Evolutionary conservation across 2,797 vertebrate genomes (phyloP).

Genomic region (Chiroxiphia lanceolata): DNA sequence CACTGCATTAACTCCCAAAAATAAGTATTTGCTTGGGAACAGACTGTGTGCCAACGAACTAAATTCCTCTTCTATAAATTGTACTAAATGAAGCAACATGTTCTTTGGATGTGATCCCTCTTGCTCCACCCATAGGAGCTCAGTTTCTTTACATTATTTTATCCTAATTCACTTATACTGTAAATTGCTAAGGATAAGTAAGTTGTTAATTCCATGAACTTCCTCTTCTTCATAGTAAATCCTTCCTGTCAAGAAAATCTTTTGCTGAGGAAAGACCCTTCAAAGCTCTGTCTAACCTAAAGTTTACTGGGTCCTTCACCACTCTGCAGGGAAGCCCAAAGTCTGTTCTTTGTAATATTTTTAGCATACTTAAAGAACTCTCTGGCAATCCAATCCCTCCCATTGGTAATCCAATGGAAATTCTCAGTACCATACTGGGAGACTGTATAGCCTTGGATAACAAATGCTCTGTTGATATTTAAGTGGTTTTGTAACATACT

Average conservation of each 20-base stretch:
- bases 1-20: not conserved
- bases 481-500: not conserved
- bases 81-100: not conserved
- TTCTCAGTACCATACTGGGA: not conserved
- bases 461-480: not conserved
- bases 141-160: not conserved
- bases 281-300: not conserved
- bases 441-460: not conserved
- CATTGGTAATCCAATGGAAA: not conserved
- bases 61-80: not conserved
- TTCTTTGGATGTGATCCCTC: not conserved
- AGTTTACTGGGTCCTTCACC: not conserved
- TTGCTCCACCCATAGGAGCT: not conserved
- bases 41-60: not conserved
- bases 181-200: not conserved
- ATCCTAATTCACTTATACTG: not conserved
- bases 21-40: not conserved
- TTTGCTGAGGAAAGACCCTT: not conserved
- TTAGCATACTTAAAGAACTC: not conserved
- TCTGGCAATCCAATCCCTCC: not conserved
- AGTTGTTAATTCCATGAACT: not conserved
- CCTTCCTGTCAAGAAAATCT: not conserved
- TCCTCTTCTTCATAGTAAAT: not conserved
- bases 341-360: not conserved
- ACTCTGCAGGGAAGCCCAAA: not conserved